Base-by-base conservation (phyloP, 2,888 invertebrate species). In the Phaedon cochleariae region DNA sequence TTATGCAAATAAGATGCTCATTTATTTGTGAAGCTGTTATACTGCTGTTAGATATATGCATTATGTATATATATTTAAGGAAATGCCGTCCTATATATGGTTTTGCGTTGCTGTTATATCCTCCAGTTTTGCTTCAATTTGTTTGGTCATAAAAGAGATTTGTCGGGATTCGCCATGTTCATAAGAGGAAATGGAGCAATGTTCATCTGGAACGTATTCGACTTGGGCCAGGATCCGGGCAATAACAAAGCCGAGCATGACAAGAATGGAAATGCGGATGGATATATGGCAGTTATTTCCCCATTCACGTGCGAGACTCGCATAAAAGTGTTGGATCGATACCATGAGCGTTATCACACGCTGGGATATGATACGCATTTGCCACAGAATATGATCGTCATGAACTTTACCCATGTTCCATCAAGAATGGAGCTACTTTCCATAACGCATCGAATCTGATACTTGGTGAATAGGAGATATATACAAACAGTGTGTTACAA, bases 121-220 rank as follows among this genome's bases (percentile, higher is more conserved):
- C 41, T 41, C 41, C 41, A 7, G 41, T 41, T 41, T 41, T 41
- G 41, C 41, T 41, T 41, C 41, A 41, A 41, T 41, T 41, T 41
- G 41, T 41, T 41, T 41, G 41, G 41, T 41, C 41, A 41, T 41
- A 41, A 41, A 41, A 15, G 41, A 41, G 41, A 41, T 41, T 41
- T 41, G 41, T 41, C 15, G 41, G 41, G 41, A 41, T 41, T 41
- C 41, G 15, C 41, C n/a, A 41, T 41, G 41, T 41, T 41, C 41
- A 41, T 41, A 15, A 41, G 41, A 41, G 41, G 41, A 41, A 41
- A 41, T 41, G 15, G 41, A 41, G 41, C 41, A 41, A 41, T 41
- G 41, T 41, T 41, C 41, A 41, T 41, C 41, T 41, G 41, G 41
- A 41, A 41, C 41, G 41, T 41, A 41, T 41, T 41, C 41, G 15